These are phyloP conservation scores for Leptodactylus fuscus DNA, from an alignment of 2,113 vertebrate genomes.

Conservation along the genomic window DNA sequence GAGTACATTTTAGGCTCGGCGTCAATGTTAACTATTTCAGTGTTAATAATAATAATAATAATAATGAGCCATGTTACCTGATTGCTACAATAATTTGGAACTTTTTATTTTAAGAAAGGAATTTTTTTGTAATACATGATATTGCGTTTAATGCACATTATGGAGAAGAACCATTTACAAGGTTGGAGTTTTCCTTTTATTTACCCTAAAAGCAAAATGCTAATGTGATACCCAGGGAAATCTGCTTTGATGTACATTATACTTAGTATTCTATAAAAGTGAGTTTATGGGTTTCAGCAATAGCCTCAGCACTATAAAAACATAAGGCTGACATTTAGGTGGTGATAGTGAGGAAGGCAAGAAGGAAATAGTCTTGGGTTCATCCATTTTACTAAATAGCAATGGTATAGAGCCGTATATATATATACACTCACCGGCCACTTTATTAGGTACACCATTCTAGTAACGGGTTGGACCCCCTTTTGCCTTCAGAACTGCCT, in stretches of 20 bases:
- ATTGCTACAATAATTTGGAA: not conserved
- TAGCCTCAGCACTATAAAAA: conserved; percentile 12
- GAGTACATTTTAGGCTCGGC: too few species aligned
- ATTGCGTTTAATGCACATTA: not conserved
- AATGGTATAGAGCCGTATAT: not conserved
- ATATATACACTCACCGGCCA: too few species aligned
- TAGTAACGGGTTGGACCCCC: too few species aligned
- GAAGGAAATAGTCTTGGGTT: conserved; percentile 4
- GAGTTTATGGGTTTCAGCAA: conserved; percentile 15
- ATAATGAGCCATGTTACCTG: too few species aligned
- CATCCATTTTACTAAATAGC: not conserved
- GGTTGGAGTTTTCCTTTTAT: not conserved
- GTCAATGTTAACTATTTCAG: too few species aligned
- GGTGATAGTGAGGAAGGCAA: conserved; percentile 43
- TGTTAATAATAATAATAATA: too few species aligned
- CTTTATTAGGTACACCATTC: too few species aligned
- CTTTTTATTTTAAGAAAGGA: not conserved
- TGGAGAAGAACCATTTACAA: not conserved
- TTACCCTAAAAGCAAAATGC: conserved; percentile 62
- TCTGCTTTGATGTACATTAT: conserved; percentile 39
- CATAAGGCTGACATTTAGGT: conserved; percentile 39
- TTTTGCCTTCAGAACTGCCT: too few species aligned
- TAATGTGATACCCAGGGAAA: conserved; percentile 73
- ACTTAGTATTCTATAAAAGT: conserved; percentile 34
- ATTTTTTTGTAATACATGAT: not conserved